These are phyloP conservation scores for Sus scrofa DNA, from an alignment of 2,113 vertebrate species.

Conservation along the genomic window T2T-Sscrofa CM000819.6:84442501-84443000, in stretches of 20 bases:
- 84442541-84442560: neutral
- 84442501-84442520: neutral
- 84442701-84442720: neutral
- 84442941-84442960: too few species aligned
- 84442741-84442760: neutral
- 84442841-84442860: too few species aligned
- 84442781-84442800: neutral
- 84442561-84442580: neutral
- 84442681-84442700: neutral
- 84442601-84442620: neutral
- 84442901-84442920: too few species aligned
- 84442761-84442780: neutral
- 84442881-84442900: too few species aligned
- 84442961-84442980: too few species aligned
- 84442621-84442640: neutral
- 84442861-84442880: too few species aligned
- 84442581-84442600: neutral
- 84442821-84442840: too few species aligned
- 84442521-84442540: neutral
- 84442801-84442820: too few species aligned
- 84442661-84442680: neutral
- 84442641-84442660: neutral
- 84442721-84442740: neutral
- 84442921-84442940: too few species aligned
- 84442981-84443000: too few species aligned